These are phyloP conservation scores for Conops quadrifasciatus DNA, from an alignment of 2,888 invertebrate species.

Conservation along the genomic window DNA sequence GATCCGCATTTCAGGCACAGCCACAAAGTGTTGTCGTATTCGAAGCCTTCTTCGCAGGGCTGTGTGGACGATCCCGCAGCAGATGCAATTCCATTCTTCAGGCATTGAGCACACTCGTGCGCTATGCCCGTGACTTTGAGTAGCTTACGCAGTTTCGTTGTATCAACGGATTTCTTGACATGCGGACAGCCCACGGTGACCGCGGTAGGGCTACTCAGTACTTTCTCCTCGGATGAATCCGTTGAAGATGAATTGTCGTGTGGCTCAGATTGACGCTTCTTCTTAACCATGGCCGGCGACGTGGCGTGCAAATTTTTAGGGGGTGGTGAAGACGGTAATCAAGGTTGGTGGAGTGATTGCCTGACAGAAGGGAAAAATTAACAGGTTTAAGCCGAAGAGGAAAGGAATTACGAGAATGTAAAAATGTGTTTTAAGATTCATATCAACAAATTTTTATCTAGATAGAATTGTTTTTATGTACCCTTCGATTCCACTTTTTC, in stretches of 20 bases:
- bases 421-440: no score
- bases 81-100: conserved; percentile 57
- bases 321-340: conserved; percentile 8
- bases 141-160: conserved; percentile 70
- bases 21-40: conserved; percentile 71
- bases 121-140: conserved; percentile 68
- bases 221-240: conserved; percentile 77
- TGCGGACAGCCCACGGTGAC: conserved; percentile 71
- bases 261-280: conserved; percentile 76
- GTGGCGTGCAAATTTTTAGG: not conserved
- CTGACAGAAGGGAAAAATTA: not conserved
- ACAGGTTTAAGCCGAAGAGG: no score
- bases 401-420: no score
- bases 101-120: conserved; percentile 70
- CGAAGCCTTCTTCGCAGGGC: conserved; percentile 55
- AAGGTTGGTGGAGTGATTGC: not conserved
- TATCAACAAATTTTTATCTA: no score
- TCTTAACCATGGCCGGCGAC: conserved; percentile 72
- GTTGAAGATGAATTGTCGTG: conserved; percentile 74
- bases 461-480: no score
- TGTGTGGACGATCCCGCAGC: not conserved
- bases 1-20: conserved; percentile 84
- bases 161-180: conserved; percentile 74
- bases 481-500: no score
- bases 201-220: conserved; percentile 58